These are phyloP conservation scores for Hyles euphorbiae DNA, from an alignment of 1,140 invertebrate species.

Conservation along the genomic window DNA sequence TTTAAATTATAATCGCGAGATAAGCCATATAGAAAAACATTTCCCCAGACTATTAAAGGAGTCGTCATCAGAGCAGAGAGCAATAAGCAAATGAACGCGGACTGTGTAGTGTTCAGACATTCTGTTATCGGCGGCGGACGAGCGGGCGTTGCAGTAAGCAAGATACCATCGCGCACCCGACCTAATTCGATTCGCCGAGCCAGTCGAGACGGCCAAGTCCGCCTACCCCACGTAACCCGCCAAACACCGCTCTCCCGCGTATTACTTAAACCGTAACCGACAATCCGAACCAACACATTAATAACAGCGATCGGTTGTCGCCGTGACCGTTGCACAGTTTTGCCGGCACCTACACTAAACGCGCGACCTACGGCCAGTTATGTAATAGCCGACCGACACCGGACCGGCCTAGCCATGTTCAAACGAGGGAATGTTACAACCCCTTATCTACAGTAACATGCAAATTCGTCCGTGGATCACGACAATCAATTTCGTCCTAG, in stretches of 20 bases:
- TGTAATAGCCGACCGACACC: constrained; percentile 14
- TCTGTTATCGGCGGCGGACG: constrained; percentile 45
- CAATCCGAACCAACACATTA: constrained; percentile 4
- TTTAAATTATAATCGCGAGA: constrained; percentile 32
- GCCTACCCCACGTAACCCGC: constrained; percentile 17
- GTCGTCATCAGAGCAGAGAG: constrained; percentile 41
- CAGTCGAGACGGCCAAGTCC: constrained; percentile 21
- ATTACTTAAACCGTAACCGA: constrained; percentile 11
- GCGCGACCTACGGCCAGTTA: constrained; percentile 5
- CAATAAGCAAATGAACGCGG: constrained; percentile 55
- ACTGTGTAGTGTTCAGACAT: constrained; percentile 47
- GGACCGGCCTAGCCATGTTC: constrained; percentile 33
- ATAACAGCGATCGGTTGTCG: background rate
- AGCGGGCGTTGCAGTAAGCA: constrained; percentile 32
- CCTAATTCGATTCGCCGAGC: constrained; percentile 52
- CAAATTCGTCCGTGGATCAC: constrained; percentile 46
- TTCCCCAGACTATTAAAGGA: constrained; percentile 41
- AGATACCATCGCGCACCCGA: constrained; percentile 53
- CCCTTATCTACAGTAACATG: constrained; percentile 63
- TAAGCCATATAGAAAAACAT: constrained; percentile 45
- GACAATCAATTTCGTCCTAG: constrained; percentile 41
- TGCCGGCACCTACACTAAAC: background rate
- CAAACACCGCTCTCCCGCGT: constrained; percentile 10
- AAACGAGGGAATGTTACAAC: constrained; percentile 46
- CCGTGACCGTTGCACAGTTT: background rate